Base-by-base conservation (phyloP, 2,797 vertebrate species). In the Amphiprion clarkii region DNA sequence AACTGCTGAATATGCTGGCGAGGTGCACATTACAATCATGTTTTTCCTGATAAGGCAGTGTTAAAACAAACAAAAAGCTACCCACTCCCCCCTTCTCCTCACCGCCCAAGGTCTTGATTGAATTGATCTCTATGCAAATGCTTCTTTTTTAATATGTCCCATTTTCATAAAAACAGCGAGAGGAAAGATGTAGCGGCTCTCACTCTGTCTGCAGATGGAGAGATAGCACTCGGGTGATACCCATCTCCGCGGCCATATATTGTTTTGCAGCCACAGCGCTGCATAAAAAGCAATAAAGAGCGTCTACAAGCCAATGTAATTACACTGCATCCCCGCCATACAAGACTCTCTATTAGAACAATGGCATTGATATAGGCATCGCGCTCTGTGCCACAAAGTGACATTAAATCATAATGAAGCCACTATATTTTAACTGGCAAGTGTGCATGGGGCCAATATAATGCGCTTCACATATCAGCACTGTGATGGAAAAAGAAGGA, bases 91-190 rank as follows among this genome's bases (percentile, higher is more conserved):
- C 56, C 10, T 23, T 76, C 86, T 82, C 60, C 71, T 64, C 63
- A n/a, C 60, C 71, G 85, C 89, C 83, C 79, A 76, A 84, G 91
- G 88, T 89, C 82, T 82, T 90, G 88, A 92, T 91, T 81, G 91
- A 93, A 93, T 87, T 89, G 87, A 91, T 92, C 90, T 92, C 87
- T 89, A 92, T 93, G 89, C 90, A 93, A 92, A 92, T 88, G 83
- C 70, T 54, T 68, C 23, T 46, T 85, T 90, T 89, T 91, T 89
- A 89, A 91, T 90, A 86, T 89, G 87, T 83, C 63, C 87, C 73
- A 87, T 92, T 93, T 93, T 93, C 87, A 91, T 89, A 88, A 90
- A 86, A 86, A 84, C 86, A 78, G 63, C 58, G 44, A 63, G 68
- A 70, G 76, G 60, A 82, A 84, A 83, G 78, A 84, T 31, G 84